Percentiles rank a stretch among this genome's conserved stretches.
Evolutionary conservation across 2,888 invertebrate genomes (phyloP).

Genomic region (Agrypnus murinus): DNA sequence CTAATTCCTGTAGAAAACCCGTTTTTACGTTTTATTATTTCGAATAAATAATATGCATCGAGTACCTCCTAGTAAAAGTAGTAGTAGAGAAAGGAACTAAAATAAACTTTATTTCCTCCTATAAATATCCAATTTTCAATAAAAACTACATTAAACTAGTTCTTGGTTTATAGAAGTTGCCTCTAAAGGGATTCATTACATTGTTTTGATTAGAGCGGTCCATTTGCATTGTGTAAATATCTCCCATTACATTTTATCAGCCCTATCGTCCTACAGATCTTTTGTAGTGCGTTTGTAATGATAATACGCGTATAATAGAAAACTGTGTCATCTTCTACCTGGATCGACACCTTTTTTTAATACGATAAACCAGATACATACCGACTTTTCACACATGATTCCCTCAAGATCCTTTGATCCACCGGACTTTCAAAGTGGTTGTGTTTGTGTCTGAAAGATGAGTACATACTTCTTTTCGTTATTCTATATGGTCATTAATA

Average conservation of each 20-base stretch:
- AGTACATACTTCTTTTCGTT: constrained; percentile 11
- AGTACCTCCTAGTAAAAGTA: neutral
- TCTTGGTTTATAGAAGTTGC: constrained; percentile 3
- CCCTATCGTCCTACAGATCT: constrained; percentile 62
- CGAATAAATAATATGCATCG: constrained; percentile 18
- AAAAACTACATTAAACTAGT: neutral
- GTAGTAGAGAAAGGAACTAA: constrained; percentile 22
- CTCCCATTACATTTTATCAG: constrained; percentile 30
- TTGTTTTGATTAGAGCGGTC: constrained; percentile 63
- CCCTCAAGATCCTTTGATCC: constrained; percentile 50
- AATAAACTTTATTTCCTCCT: neutral
- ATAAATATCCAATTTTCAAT: too few species aligned
- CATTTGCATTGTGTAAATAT: constrained; percentile 56
- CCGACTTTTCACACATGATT: constrained; percentile 57
- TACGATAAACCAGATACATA: constrained; percentile 64
- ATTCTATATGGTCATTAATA: constrained; percentile 42
- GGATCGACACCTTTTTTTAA: constrained; percentile 59
- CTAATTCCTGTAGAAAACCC: constrained; percentile 50
- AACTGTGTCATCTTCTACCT: constrained; percentile 58
- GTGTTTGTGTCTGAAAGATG: constrained; percentile 1
- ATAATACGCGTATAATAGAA: constrained; percentile 55
- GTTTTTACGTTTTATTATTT: constrained; percentile 43
- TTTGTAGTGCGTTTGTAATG: constrained; percentile 64
- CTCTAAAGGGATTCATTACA: constrained; percentile 60
- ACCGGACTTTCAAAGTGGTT: constrained; percentile 42